Percentiles rank a stretch among this genome's conserved stretches.
Evolutionary conservation across 1,140 invertebrate species (phyloP).

Genomic region (Carcinoscorpius rotundicauda): DNA sequence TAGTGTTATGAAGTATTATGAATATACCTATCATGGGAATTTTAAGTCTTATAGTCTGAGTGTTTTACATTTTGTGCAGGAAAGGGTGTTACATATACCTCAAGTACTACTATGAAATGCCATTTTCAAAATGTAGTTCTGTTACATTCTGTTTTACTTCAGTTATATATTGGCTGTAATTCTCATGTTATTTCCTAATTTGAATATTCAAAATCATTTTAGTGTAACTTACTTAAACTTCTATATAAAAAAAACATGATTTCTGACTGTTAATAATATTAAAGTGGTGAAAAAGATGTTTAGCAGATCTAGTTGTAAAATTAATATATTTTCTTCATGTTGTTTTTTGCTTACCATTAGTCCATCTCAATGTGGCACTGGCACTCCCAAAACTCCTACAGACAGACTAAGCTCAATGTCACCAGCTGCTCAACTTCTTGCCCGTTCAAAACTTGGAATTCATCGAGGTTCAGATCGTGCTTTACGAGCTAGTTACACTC

Average conservation of each 20-base stretch:
- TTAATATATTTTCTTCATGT: background rate
- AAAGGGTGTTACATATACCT: no score
- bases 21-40: no score
- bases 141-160: no score
- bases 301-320: background rate
- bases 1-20: no score
- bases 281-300: background rate
- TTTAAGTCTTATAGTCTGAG: no score
- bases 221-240: constrained; percentile 1
- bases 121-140: no score
- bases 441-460: constrained; percentile 40
- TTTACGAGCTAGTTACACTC: constrained; percentile 42
- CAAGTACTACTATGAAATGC: no score
- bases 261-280: background rate
- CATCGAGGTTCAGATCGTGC: constrained; percentile 38
- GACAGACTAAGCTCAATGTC: constrained; percentile 82
- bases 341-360: constrained; percentile 20
- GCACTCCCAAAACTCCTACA: constrained; percentile 35
- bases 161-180: no score
- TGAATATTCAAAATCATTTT: constrained; percentile 1
- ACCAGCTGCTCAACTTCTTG: constrained; percentile 76
- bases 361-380: constrained; percentile 24
- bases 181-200: no score
- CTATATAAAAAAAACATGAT: background rate
- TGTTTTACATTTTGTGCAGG: no score